Evolutionary conservation across 23 tunicate genomes (phyloP).

Genomic region (Trididemnum nubilum): DNA sequence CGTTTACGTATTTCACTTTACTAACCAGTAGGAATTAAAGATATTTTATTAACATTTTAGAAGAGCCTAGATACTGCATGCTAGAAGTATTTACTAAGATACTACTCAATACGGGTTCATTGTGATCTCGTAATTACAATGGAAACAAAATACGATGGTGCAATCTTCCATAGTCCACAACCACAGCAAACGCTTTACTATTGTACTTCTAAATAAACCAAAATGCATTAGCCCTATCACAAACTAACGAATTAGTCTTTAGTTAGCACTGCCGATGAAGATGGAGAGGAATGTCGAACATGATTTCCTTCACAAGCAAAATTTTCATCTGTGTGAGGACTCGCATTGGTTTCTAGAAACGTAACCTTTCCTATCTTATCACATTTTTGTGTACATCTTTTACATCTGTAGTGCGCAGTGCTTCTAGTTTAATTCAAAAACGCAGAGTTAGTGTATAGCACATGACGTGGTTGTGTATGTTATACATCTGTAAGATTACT

Average conservation of each 20-base stretch:
- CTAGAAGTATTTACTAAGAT: too few species aligned
- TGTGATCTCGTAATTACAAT: too few species aligned
- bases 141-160: too few species aligned
- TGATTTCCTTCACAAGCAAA: slow-evolving; percentile 35
- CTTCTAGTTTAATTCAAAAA: slow-evolving; percentile 34
- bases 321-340: slow-evolving; percentile 23
- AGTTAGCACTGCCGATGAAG: not conserved
- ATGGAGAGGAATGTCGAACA: slow-evolving; percentile 6
- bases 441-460: slow-evolving; percentile 55
- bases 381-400: slow-evolving; percentile 38
- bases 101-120: too few species aligned
- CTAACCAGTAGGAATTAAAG: too few species aligned
- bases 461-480: not conserved
- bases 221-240: slow-evolving; percentile 16
- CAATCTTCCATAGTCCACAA: slow-evolving; percentile 7
- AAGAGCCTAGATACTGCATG: too few species aligned
- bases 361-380: slow-evolving; percentile 30
- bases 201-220: not conserved
- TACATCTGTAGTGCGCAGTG: slow-evolving; percentile 43
- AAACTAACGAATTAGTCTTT: slow-evolving; percentile 43
- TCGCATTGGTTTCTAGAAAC: slow-evolving; percentile 18
- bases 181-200: not conserved
- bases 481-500: not conserved
- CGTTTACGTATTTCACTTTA: too few species aligned
- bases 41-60: too few species aligned